A percentile compares a stretch with the other conserved stretches of the same genome.
phyloP scores from a whole-genome alignment of 2,888 invertebrate genomes.

The Neocrepidodera transversa region DNA sequence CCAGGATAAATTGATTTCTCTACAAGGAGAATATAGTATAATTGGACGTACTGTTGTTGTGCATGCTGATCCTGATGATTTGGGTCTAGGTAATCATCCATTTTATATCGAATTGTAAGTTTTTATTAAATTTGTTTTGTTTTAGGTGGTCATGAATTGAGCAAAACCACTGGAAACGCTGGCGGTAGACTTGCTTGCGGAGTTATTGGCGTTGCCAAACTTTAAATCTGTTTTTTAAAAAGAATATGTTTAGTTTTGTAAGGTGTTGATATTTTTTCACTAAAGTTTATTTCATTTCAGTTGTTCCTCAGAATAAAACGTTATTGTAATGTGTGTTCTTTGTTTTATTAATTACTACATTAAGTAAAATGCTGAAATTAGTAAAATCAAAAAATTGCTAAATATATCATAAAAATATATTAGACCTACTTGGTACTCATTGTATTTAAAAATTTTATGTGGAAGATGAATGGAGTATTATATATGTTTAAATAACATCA shows the following conservation, averaged over 20 bases:
- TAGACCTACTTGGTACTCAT: no score
- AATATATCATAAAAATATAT: no score
- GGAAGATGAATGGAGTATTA: no score
- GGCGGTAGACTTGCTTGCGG: constrained; percentile 90
- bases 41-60: constrained; percentile 88
- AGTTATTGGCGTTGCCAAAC: constrained; percentile 78
- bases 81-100: constrained; percentile 73
- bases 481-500: no score
- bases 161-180: constrained; percentile 94
- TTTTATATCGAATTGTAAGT: no score
- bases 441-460: no score
- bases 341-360: no score
- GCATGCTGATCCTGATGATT: constrained; percentile 92
- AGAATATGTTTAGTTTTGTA: neutral
- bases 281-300: neutral
- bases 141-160: constrained; percentile 79
- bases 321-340: no score
- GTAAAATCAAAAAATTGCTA: no score
- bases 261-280: neutral
- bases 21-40: constrained; percentile 76
- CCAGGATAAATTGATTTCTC: constrained; percentile 69
- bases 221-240: constrained; percentile 40
- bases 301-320: neutral
- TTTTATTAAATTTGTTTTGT: neutral
- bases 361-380: no score